Percentiles rank a stretch among this genome's conserved stretches.
phyloP scores from a whole-genome alignment of 2,797 vertebrate species.

The Macropodus opercularis region DNA sequence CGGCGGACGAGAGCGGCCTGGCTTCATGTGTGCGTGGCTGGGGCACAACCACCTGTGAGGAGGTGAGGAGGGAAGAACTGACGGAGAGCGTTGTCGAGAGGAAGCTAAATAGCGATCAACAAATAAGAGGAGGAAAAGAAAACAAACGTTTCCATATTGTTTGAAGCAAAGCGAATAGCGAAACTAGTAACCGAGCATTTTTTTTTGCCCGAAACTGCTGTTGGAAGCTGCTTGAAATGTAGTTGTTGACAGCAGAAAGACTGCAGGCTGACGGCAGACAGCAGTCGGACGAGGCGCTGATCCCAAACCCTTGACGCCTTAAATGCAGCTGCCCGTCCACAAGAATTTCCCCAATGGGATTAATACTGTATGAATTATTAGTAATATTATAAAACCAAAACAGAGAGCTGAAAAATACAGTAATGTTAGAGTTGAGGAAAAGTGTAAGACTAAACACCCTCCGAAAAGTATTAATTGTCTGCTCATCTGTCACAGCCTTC shows the following conservation, averaged over 20 bases:
- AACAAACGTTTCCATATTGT: neutral
- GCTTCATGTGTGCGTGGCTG: slow-evolving; percentile 39
- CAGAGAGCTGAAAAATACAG: neutral
- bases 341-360: no score
- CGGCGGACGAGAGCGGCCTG: slow-evolving; percentile 47
- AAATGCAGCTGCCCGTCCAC: no score
- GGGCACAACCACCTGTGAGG: slow-evolving; percentile 66
- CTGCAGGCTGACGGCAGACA: no score
- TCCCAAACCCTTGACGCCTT: no score
- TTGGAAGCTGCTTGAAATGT: no score
- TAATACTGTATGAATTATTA: no score
- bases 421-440: neutral
- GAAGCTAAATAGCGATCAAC: slow-evolving; percentile 32
- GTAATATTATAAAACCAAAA: slow-evolving; percentile 24
- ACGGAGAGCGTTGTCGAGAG: slow-evolving; percentile 10
- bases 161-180: neutral
- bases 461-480: neutral
- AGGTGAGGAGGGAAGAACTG: slow-evolving; percentile 9
- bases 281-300: no score
- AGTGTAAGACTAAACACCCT: no score
- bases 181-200: no score
- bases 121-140: neutral
- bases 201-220: no score
- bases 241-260: no score
- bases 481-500: neutral